Evolutionary conservation across 2,888 invertebrate genomes (phyloP), one percentile per base, ranked within the genome.

Genomic region (Xestia rhomboidea): DNA sequence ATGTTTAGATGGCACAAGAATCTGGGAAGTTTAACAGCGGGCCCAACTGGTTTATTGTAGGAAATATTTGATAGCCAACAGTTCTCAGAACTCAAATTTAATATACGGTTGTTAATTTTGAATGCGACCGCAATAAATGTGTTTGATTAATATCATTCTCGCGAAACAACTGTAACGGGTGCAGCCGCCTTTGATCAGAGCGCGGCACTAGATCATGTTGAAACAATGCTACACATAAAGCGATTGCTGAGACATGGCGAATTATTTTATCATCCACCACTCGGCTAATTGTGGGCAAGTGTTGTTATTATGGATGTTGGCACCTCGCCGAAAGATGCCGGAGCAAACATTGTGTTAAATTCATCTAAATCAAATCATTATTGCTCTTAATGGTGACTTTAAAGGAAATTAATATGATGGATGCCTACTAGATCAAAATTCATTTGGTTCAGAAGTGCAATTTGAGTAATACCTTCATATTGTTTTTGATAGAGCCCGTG

Each of bases 101-200:
- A 95, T 95, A 93, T 93, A 91, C 92, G 92, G 93, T 91, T 94
- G 94, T 95, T 95, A 95, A 95, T 94, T 93, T 92, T 89, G 91
- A 91, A 94, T 93, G 93, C 90, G 94, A 93, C 94, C 94, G 95
- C 94, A 93, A 94, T 96, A 95, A 96, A 96, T 93, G 95, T 89
- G 90, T 95, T 96, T 96, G 95, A 95, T 96, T 95, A 95, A 96
- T 96, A 94, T 90, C 92, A 94, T 95, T 94, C 94, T 91, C 90
- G 93, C 93, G 93, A 94, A 95, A 94, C 94, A 94, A 95, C 95
- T 94, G 93, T 93, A 93, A 94, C 93, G 93, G 92, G 87, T 88
- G 89, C 90, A 90, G 91, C 89, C 90, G 90, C 90, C 93, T 91
- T 92, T 93, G 96, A 95, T 96, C 96, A 95, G 92, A 93, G 93